phyloP scores from a whole-genome alignment of 2,888 invertebrate genomes.

The Cepaea hortensis region DNA sequence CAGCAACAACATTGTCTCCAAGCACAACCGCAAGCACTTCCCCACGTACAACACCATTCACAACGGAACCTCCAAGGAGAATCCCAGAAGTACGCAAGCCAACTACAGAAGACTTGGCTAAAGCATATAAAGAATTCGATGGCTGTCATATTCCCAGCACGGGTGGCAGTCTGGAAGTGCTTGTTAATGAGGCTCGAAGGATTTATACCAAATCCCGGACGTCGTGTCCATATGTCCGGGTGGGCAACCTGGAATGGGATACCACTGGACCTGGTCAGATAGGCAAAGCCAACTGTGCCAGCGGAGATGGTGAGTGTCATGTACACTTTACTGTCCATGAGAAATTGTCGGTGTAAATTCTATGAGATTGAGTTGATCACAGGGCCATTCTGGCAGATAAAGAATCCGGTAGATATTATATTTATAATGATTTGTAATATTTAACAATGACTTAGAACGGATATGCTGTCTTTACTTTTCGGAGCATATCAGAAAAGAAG shows the following conservation, averaged over 20 bases:
- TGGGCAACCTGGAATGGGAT: conserved; percentile 58
- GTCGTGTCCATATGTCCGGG: conserved; percentile 55
- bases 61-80: neutral
- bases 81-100: neutral
- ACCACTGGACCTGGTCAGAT: conserved; percentile 46
- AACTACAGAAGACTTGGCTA: conserved; percentile 8
- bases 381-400: too few relatives aligned
- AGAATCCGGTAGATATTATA: too few relatives aligned
- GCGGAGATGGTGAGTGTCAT: conserved; percentile 47
- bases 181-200: neutral
- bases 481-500: too few relatives aligned
- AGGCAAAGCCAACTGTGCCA: conserved; percentile 50
- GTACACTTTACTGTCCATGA: neutral
- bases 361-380: too few relatives aligned
- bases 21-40: neutral
- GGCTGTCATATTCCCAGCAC: conserved; percentile 44
- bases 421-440: too few relatives aligned
- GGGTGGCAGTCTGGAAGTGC: neutral
- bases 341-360: too few relatives aligned
- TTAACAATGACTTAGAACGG: too few relatives aligned
- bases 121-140: conserved; percentile 26
- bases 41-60: neutral
- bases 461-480: too few relatives aligned
- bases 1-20: neutral
- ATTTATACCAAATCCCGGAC: conserved; percentile 40